These are phyloP conservation scores for Dexiosoma caninum DNA, from an alignment of 2,888 invertebrate genomes.

Conservation along the genomic window DNA sequence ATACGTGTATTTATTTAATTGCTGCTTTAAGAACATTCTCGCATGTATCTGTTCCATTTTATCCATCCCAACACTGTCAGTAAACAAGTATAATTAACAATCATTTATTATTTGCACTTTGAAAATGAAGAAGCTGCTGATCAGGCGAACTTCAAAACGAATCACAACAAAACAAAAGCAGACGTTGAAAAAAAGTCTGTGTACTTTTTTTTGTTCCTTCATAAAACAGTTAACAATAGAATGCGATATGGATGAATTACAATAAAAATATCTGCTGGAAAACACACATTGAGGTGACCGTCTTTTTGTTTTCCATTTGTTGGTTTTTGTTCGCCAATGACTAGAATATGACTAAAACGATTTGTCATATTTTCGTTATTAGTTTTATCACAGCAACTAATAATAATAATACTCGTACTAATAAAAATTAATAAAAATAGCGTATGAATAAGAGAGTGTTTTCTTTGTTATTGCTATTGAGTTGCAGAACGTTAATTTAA, in stretches of 20 bases:
- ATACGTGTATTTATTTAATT: background rate
- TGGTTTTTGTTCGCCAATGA: background rate
- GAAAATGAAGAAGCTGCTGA: slow-evolving; percentile 12
- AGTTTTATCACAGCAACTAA: too few species aligned
- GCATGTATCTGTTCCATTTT: background rate
- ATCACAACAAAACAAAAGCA: slow-evolving; percentile 10
- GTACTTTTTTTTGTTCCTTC: background rate
- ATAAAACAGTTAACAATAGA: slow-evolving; percentile 50
- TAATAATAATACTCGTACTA: too few species aligned
- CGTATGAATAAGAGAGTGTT: too few species aligned
- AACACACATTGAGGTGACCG: slow-evolving; percentile 26
- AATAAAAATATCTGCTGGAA: slow-evolving; percentile 8
- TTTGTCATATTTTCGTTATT: slow-evolving; percentile 19
- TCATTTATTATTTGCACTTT: slow-evolving; percentile 41
- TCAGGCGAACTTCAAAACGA: slow-evolving; percentile 3
- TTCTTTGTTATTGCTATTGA: too few species aligned
- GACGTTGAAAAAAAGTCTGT: slow-evolving; percentile 40
- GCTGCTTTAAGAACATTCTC: background rate
- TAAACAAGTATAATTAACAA: slow-evolving; percentile 24
- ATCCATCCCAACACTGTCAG: background rate
- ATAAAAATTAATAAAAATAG: too few species aligned
- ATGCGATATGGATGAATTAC: slow-evolving; percentile 49
- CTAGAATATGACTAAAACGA: background rate
- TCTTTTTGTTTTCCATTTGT: background rate
- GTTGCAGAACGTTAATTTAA: too few species aligned